Evolutionary conservation across 2,888 invertebrate species (phyloP).

Genomic region (Aphodius granarius): DNA sequence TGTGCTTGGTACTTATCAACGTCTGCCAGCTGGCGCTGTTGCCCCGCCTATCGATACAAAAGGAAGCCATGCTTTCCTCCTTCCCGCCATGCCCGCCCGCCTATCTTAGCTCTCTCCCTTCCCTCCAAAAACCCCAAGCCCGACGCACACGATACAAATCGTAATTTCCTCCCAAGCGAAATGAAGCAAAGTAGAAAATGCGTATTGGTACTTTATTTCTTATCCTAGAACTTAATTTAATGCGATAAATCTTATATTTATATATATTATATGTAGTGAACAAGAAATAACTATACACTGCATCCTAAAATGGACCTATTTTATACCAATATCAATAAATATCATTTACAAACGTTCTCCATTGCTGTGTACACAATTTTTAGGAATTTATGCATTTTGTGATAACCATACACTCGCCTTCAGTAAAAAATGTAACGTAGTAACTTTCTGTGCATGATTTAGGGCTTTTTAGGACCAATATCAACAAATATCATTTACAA

Average conservation of each 20-base stretch:
- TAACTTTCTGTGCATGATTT: no score
- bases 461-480: no score
- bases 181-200: slow-evolving; percentile 8
- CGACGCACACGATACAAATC: slow-evolving; percentile 20
- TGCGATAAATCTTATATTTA: slow-evolving; percentile 17
- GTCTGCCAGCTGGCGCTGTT: slow-evolving; percentile 61
- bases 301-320: neutral
- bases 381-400: no score
- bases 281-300: slow-evolving; percentile 19
- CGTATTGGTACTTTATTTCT: slow-evolving; percentile 27
- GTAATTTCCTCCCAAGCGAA: slow-evolving; percentile 8
- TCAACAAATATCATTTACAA: no score
- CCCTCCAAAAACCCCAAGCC: slow-evolving; percentile 39
- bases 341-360: no score
- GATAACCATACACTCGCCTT: no score
- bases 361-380: no score
- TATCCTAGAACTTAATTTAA: neutral
- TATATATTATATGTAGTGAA: slow-evolving; percentile 13
- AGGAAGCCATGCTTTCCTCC: slow-evolving; percentile 49
- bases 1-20: slow-evolving; percentile 55
- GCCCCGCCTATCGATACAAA: slow-evolving; percentile 54
- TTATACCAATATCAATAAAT: neutral
- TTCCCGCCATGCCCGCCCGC: slow-evolving; percentile 44
- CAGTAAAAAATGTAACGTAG: no score
- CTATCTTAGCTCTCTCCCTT: slow-evolving; percentile 40